phyloP scores from a whole-genome alignment of 23 tunicate species.

The Styela plicata region DNA sequence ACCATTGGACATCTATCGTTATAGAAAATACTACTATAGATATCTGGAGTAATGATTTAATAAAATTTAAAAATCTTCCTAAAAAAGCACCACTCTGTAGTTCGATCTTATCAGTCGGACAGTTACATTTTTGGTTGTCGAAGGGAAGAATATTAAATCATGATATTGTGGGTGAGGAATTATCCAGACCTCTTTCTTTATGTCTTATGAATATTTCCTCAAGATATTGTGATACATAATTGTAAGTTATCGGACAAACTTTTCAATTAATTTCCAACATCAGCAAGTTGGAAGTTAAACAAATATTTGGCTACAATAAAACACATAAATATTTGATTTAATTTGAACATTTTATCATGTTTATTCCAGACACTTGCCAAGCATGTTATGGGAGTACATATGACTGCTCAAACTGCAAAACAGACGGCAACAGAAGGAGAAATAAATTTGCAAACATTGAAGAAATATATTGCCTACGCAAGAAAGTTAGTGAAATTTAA shows the following conservation, averaged over 20 bases:
- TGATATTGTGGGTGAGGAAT: slow-evolving; percentile 2
- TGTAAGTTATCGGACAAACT: too few relatives aligned
- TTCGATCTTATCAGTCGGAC: neutral
- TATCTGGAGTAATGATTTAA: too few relatives aligned
- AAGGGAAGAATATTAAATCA: neutral
- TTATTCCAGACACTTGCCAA: slow-evolving; percentile 53
- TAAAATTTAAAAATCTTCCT: too few relatives aligned
- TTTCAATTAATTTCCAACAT: too few relatives aligned
- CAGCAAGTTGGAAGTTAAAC: too few relatives aligned
- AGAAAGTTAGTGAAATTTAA: slow-evolving; percentile 4
- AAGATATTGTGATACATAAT: too few relatives aligned
- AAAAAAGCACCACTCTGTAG: slow-evolving; percentile 25
- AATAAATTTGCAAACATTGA: slow-evolving; percentile 86
- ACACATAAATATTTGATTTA: too few relatives aligned
- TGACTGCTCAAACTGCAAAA: slow-evolving; percentile 76
- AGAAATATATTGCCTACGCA: slow-evolving; percentile 82
- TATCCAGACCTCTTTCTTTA: neutral
- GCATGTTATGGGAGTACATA: slow-evolving; percentile 98
- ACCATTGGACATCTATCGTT: too few relatives aligned
- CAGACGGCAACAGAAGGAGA: slow-evolving; percentile 66
- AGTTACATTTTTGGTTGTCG: slow-evolving; percentile 14
- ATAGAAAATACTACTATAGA: too few relatives aligned
- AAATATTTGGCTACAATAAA: too few relatives aligned
- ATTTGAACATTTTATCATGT: too few relatives aligned
- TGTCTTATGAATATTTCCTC: too few relatives aligned